These are phyloP conservation scores for Bathybates hornii DNA, from an alignment of 2,113 vertebrate species.

Conservation along the genomic window DNA sequence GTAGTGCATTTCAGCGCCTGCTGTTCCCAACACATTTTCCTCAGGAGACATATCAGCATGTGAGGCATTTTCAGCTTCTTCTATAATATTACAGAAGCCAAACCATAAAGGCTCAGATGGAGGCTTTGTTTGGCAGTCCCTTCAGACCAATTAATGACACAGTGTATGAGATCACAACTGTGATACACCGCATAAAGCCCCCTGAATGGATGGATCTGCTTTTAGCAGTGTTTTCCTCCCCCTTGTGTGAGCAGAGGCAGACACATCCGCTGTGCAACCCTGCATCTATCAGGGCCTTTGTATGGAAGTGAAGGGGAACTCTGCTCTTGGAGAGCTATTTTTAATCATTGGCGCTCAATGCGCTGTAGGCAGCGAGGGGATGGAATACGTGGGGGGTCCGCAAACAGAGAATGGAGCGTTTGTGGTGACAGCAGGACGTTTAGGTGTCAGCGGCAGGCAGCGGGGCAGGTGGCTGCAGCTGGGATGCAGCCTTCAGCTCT, in stretches of 20 bases:
- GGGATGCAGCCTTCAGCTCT: not conserved
- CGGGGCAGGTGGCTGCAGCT: constrained; percentile 17
- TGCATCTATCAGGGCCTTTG: constrained; percentile 11
- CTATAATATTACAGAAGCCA: not conserved
- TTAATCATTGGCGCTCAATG: not conserved
- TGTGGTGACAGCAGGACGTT: constrained; percentile 18
- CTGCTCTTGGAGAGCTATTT: constrained; percentile 50
- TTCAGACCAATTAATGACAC: constrained; percentile 19
- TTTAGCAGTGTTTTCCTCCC: not conserved
- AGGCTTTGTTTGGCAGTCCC: not conserved
- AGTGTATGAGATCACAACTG: not conserved
- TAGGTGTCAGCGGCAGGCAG: not conserved
- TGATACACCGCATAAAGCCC: not conserved
- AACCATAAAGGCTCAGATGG: constrained; percentile 1
- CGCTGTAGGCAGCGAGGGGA: not conserved
- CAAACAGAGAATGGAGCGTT: not conserved
- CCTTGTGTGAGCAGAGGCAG: not conserved
- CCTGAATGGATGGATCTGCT: constrained; percentile 5
- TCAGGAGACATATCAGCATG: constrained; percentile 5
- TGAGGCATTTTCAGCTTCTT: not conserved
- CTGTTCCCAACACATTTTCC: not conserved
- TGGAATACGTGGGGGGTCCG: not conserved
- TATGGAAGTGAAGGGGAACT: constrained; percentile 30
- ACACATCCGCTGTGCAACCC: constrained; percentile 13
- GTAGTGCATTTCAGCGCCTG: not conserved